Evolutionary conservation across 23 tunicate genomes (phyloP).

Genomic region (Ascidia mentula): DNA sequence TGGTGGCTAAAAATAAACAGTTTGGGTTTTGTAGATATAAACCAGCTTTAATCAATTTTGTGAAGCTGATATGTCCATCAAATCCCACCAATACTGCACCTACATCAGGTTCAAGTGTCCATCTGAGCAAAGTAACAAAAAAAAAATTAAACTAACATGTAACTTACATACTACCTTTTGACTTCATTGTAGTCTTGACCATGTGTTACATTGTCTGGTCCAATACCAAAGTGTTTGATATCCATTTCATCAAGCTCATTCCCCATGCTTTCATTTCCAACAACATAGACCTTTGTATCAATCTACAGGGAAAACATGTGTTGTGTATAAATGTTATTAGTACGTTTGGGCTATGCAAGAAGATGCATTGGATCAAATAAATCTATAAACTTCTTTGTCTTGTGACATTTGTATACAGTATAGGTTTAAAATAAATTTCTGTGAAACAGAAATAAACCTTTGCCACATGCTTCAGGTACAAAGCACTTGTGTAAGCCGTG

Average conservation of each 20-base stretch:
- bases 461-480: slow-evolving; percentile 59
- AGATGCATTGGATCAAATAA: background rate
- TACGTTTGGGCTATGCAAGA: background rate
- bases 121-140: background rate
- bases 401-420: background rate
- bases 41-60: slow-evolving; percentile 77
- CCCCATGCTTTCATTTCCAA: slow-evolving; percentile 73
- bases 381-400: background rate
- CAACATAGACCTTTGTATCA: slow-evolving; percentile 73
- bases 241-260: slow-evolving; percentile 71
- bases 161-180: background rate
- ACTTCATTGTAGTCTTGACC: slow-evolving; percentile 20
- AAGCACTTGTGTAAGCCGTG: slow-evolving; percentile 86
- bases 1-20: slow-evolving; percentile 79
- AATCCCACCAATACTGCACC: slow-evolving; percentile 83
- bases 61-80: slow-evolving; percentile 79
- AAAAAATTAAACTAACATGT: background rate
- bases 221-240: slow-evolving; percentile 60
- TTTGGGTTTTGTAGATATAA: slow-evolving; percentile 60
- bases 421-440: too few species aligned
- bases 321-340: background rate
- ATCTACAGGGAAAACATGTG: background rate
- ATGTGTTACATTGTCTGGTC: slow-evolving; percentile 51
- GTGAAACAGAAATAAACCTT: slow-evolving; percentile 37
- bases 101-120: slow-evolving; percentile 53